Evolutionary conservation across 2,797 vertebrate genomes (phyloP).

Genomic region (Podarcis lilfordi): DNA sequence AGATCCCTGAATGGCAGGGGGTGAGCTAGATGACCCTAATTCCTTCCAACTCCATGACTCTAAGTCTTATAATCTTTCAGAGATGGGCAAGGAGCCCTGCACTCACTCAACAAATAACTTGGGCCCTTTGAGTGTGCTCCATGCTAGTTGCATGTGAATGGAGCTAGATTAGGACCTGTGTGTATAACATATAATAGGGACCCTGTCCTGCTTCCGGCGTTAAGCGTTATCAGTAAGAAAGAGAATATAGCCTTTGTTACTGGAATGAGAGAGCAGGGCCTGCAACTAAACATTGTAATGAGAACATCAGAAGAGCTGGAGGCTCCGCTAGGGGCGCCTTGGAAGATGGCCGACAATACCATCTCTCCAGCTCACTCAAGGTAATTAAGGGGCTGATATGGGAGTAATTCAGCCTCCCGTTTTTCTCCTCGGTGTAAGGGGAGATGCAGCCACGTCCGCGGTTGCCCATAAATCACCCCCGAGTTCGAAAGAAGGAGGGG

Average conservation of each 20-base stretch:
- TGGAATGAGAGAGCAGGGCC: background rate
- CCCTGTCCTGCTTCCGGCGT: background rate
- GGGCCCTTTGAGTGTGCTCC: background rate
- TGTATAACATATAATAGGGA: background rate
- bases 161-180: background rate
- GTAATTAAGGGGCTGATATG: too few species aligned
- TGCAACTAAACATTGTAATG: background rate
- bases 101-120: background rate
- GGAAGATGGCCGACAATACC: too few species aligned
- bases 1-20: too few species aligned
- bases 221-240: background rate
- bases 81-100: background rate
- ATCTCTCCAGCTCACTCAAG: too few species aligned
- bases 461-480: too few species aligned
- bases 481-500: too few species aligned
- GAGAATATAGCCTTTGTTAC: background rate
- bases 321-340: too few species aligned
- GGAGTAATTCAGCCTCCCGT: too few species aligned
- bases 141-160: background rate
- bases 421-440: too few species aligned
- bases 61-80: background rate
- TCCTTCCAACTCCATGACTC: too few species aligned
- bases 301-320: background rate
- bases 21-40: too few species aligned
- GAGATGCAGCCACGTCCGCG: too few species aligned